phyloP scores from a whole-genome alignment of 2,888 invertebrate genomes.

The Agriotes lineatus region DNA sequence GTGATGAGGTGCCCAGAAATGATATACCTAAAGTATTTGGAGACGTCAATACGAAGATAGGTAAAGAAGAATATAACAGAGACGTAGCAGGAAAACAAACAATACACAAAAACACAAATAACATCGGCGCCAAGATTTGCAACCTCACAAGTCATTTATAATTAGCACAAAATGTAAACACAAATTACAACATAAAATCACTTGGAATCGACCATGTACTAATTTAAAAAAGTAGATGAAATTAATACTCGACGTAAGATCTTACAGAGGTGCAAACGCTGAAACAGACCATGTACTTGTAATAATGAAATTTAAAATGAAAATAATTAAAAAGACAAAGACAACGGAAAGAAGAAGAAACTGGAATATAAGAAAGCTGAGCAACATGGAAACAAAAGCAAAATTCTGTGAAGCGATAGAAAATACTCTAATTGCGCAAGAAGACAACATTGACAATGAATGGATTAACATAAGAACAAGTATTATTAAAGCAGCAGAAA shows the following conservation, averaged over 20 bases:
- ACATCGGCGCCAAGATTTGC: background rate
- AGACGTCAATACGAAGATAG: background rate
- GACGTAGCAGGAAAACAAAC: background rate
- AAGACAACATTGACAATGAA: background rate
- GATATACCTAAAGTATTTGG: no score
- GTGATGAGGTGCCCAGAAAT: no score
- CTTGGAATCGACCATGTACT: background rate
- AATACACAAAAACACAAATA: background rate
- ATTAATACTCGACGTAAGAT: background rate
- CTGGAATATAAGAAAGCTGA: background rate
- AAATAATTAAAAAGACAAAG: background rate
- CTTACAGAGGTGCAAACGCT: background rate
- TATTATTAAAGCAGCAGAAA: background rate
- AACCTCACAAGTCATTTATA: background rate
- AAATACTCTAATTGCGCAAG: background rate
- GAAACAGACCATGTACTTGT: background rate
- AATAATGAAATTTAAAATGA: background rate
- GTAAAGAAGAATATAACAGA: background rate
- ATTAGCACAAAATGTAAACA: constrained; percentile 7
- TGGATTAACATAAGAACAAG: background rate
- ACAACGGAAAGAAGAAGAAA: background rate
- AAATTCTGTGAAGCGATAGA: background rate
- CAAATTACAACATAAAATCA: background rate
- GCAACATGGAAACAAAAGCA: background rate
- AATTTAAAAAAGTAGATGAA: background rate